Percentiles rank a stretch among this genome's conserved stretches.
Conservation (phyloP, 1,140 invertebrate species). For the Achroia grisella region DNA sequence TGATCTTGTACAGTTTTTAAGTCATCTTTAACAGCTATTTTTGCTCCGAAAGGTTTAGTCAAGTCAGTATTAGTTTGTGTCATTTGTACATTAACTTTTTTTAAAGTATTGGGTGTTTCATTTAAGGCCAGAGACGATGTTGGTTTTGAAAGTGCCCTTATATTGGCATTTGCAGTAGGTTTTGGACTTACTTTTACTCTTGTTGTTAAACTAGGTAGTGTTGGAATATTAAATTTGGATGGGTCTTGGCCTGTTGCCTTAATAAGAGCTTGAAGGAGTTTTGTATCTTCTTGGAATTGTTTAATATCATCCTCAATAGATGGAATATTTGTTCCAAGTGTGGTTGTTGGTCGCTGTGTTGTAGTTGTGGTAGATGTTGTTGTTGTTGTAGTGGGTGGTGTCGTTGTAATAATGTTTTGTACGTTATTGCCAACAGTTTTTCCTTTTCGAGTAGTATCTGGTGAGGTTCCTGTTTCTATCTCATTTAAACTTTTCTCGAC, state of each 20-base stretch:
- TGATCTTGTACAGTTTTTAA: slow-evolving; percentile 61
- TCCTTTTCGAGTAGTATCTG: slow-evolving; percentile 23
- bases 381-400: slow-evolving; percentile 21
- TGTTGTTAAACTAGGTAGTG: slow-evolving; percentile 33
- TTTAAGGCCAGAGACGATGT: slow-evolving; percentile 50
- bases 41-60: slow-evolving; percentile 39
- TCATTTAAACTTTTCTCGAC: slow-evolving; percentile 68
- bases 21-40: slow-evolving; percentile 61
- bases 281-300: slow-evolving; percentile 69
- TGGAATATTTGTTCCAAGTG: slow-evolving; percentile 23
- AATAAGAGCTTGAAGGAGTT: slow-evolving; percentile 62
- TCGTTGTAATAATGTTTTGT: slow-evolving; percentile 22
- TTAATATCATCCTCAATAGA: slow-evolving; percentile 68
- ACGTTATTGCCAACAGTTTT: slow-evolving; percentile 26
- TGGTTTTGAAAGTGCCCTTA: slow-evolving; percentile 49
- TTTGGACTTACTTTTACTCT: slow-evolving; percentile 42
- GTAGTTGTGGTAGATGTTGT: slow-evolving; percentile 23
- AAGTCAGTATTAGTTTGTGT: slow-evolving; percentile 15
- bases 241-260: slow-evolving; percentile 68
- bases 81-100: slow-evolving; percentile 16
- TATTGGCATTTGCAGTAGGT: slow-evolving; percentile 31
- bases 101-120: slow-evolving; percentile 44
- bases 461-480: slow-evolving; percentile 41
- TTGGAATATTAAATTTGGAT: slow-evolving; percentile 64
- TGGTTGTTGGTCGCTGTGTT: slow-evolving; percentile 28